Percentiles rank a stretch among this genome's conserved stretches.
Evolutionary conservation across 2,888 invertebrate genomes (phyloP).

Genomic region (Bellardia bayeri): DNA sequence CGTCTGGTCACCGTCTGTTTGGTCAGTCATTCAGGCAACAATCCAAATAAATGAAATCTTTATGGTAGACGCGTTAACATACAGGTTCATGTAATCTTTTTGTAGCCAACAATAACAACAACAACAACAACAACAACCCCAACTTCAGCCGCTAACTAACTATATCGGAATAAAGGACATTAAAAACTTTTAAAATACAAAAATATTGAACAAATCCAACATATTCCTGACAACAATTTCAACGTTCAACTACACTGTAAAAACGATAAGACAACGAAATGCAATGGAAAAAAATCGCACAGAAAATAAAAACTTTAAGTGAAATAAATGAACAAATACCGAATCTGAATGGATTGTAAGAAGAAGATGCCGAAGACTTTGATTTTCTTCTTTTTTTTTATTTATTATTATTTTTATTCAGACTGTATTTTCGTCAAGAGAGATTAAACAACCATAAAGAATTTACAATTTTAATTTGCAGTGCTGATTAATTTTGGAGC

Average conservation of each 20-base stretch:
- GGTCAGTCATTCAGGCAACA: constrained; percentile 40
- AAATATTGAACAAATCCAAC: constrained; percentile 69
- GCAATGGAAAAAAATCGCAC: not conserved
- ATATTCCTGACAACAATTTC: constrained; percentile 65
- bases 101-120: constrained; percentile 78
- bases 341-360: constrained; percentile 3
- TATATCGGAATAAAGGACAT: constrained; percentile 58
- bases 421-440: constrained; percentile 33
- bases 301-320: constrained; percentile 25
- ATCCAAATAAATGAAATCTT: constrained; percentile 70
- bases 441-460: constrained; percentile 38
- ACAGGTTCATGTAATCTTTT: constrained; percentile 84
- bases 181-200: constrained; percentile 66
- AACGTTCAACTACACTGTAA: constrained; percentile 59
- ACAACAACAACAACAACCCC: constrained; percentile 75
- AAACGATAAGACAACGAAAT: constrained; percentile 64
- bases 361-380: constrained; percentile 45
- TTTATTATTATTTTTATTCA: constrained; percentile 18
- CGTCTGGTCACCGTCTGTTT: constrained; percentile 7
- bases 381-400: constrained; percentile 7
- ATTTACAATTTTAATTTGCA: constrained; percentile 12
- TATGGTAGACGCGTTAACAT: constrained; percentile 80
- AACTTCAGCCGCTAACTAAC: constrained; percentile 9
- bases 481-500: not conserved
- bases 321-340: constrained; percentile 32